Evolutionary conservation across 2,113 vertebrate genomes (phyloP).

Genomic region (Phoxinus phoxinus): DNA sequence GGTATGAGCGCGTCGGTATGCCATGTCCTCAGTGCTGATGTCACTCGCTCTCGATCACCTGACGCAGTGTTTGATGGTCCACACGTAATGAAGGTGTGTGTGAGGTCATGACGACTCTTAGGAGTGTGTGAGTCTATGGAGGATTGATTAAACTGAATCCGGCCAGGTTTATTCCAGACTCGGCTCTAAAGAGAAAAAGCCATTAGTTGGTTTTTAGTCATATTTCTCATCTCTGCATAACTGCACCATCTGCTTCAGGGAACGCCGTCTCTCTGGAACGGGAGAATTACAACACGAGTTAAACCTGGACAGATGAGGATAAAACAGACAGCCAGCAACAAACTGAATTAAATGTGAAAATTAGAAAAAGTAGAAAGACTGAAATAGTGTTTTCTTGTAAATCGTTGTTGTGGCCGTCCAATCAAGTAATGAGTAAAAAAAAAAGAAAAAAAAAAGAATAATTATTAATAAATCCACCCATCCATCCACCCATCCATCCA

Average conservation of each 20-base stretch:
- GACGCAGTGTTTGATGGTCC: not conserved
- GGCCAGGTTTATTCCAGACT: conserved; percentile 45
- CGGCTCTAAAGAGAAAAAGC: conserved; percentile 70
- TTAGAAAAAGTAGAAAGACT: no score
- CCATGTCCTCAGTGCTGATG: not conserved
- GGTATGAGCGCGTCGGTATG: not conserved
- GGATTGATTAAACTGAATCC: not conserved
- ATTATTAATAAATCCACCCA: no score
- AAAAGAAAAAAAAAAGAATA: no score
- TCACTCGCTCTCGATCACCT: not conserved
- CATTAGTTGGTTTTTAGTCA: no score
- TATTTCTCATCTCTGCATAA: conserved; percentile 74
- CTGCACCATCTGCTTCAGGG: conserved; percentile 79
- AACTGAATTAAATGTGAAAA: no score
- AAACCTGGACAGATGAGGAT: not conserved
- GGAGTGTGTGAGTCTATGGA: not conserved
- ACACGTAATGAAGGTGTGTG: not conserved
- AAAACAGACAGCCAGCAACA: no score
- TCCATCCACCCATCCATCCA: no score
- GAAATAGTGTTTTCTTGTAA: no score
- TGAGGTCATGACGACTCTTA: not conserved
- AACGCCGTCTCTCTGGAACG: conserved; percentile 58
- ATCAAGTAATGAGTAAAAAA: no score
- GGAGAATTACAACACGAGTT: conserved; percentile 17
- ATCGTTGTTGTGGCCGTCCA: no score